Conservation (phyloP, 2,113 vertebrate species). For the Setophaga coronata region DNA sequence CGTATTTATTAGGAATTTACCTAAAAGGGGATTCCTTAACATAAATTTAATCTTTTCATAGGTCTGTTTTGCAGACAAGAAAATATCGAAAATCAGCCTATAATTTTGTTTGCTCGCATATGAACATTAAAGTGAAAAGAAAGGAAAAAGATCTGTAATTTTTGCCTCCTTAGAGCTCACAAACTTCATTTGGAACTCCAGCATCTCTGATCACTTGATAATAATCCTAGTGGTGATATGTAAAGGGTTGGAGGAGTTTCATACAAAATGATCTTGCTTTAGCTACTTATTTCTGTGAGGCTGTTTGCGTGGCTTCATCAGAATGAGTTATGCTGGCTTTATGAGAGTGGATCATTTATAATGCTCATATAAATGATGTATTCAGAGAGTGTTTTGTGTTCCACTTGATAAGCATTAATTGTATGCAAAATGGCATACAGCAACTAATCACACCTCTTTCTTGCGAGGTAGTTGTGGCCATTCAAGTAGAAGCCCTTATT, state of each 20-base stretch:
- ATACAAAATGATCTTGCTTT: not conserved
- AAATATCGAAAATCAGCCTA: not conserved
- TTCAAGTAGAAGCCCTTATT: not conserved
- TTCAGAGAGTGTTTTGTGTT: constrained; percentile 14
- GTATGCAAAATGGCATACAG: constrained; percentile 38
- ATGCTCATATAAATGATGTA: constrained; percentile 39
- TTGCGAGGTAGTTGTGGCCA: not conserved
- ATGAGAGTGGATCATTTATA: constrained; percentile 36
- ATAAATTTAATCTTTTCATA: not conserved
- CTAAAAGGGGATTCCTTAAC: not conserved
- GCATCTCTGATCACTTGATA: not conserved
- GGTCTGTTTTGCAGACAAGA: not conserved
- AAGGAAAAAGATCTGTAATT: not conserved
- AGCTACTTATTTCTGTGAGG: constrained; percentile 16
- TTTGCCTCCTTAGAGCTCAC: not conserved
- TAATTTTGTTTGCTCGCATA: not conserved
- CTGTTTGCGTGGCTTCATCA: not conserved
- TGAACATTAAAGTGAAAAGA: not conserved
- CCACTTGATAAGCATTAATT: constrained; percentile 58
- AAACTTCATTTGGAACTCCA: not conserved
- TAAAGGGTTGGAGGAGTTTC: not conserved
- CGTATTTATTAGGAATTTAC: not conserved
- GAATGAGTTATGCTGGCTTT: not conserved
- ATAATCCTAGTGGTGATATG: not conserved
- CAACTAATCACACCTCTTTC: not conserved